Percentiles rank a stretch among this genome's conserved stretches.
Evolutionary conservation across 1,140 invertebrate genomes (phyloP).

Genomic region (Sipha flava): DNA sequence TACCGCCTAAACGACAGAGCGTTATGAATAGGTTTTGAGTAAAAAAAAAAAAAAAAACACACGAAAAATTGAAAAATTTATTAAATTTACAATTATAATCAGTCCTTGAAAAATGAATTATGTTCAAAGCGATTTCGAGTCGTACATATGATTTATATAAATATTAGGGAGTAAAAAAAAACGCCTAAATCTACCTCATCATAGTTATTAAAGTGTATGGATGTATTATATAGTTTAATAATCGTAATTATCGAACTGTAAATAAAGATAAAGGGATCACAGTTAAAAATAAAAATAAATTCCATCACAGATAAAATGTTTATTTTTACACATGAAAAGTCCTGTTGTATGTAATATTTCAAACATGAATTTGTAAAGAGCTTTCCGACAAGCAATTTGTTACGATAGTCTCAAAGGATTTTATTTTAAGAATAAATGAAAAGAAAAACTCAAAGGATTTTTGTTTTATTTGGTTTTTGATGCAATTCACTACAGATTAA

Average conservation of each 20-base stretch:
- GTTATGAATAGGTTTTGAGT: background rate
- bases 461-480: background rate
- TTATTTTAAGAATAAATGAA: background rate
- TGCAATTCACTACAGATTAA: background rate
- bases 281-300: no score
- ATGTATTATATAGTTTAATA: background rate
- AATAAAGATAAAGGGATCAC: background rate
- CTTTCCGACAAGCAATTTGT: background rate
- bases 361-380: background rate
- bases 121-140: no score
- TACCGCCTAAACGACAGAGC: background rate
- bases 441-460: background rate
- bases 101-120: no score
- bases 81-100: no score
- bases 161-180: no score
- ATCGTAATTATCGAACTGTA: background rate
- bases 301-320: background rate
- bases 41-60: background rate
- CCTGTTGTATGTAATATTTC: background rate
- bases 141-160: no score
- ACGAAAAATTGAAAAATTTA: no score
- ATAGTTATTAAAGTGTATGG: background rate
- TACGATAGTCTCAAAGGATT: background rate
- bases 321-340: background rate
- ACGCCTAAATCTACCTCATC: no score